A percentile compares a stretch with the other conserved stretches of the same genome.
These are phyloP conservation scores for Rambutsinella grinnellia DNA, from an alignment of 2,888 invertebrate genomes.

Conservation along the genomic window DNA sequence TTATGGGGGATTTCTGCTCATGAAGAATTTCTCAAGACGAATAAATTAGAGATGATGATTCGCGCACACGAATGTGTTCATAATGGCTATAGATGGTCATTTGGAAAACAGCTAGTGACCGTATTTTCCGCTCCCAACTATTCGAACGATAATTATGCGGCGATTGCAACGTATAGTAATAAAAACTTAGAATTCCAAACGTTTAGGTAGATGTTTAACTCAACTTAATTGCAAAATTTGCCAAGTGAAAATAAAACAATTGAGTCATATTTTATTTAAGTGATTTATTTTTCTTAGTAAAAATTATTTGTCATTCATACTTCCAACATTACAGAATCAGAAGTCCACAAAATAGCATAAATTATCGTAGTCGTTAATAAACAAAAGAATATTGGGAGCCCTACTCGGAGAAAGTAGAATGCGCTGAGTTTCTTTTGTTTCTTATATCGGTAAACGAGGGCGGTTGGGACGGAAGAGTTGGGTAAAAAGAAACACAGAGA, in stretches of 20 bases:
- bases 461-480: conserved; percentile 22
- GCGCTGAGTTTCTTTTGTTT: conserved; percentile 3
- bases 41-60: conserved; percentile 21
- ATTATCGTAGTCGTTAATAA: background rate
- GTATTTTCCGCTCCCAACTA: conserved; percentile 53
- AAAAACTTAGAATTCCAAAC: conserved; percentile 12
- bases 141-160: conserved; percentile 3
- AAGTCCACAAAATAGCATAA: conserved; percentile 27
- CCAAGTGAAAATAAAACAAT: background rate
- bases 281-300: background rate
- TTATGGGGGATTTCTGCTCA: conserved; percentile 32
- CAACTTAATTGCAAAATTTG: too few species aligned
- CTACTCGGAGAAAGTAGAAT: conserved; percentile 22
- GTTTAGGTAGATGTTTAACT: conserved; percentile 7
- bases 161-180: conserved; percentile 28
- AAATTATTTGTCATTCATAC: too few species aligned
- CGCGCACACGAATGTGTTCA: conserved; percentile 46
- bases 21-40: conserved; percentile 29
- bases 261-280: too few species aligned
- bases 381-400: background rate
- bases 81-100: conserved; percentile 23
- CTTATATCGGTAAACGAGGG: conserved; percentile 9
- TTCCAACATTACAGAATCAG: too few species aligned
- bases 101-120: conserved; percentile 25
- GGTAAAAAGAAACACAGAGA: conserved; percentile 22